Conservation (phyloP, 35 echinoderm and acorn worm genomes). For the Ophiothrix spiculata region DNA sequence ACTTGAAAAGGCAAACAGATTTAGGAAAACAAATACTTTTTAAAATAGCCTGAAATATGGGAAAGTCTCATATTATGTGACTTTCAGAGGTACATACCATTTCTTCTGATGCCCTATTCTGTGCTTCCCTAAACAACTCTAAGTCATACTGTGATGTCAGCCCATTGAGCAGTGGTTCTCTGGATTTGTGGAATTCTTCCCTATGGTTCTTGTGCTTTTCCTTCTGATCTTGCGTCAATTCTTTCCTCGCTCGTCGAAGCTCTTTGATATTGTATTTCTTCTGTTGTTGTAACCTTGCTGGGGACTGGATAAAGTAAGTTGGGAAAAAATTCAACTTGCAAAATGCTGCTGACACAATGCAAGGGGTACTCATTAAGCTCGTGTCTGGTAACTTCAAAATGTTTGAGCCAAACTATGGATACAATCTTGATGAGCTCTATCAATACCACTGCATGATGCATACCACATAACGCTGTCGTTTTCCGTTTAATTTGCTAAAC, state of each 20-base stretch:
- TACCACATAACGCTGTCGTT: too few species aligned
- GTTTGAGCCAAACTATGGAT: too few species aligned
- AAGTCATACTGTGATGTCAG: constrained; percentile 96
- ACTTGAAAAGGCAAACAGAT: too few species aligned
- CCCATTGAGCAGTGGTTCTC: constrained; percentile 80
- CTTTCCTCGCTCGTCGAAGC: constrained; percentile 61
- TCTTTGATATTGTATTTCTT: constrained; percentile 75
- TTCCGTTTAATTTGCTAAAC: too few species aligned
- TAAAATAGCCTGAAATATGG: too few species aligned
- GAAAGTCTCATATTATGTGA: too few species aligned
- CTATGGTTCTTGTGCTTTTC: constrained; percentile 73
- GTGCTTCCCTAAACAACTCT: constrained; percentile 87
- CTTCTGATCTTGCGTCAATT: constrained; percentile 62
- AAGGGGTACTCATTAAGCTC: not conserved
- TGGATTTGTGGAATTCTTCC: constrained; percentile 81
- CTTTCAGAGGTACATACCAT: constrained; percentile 60
- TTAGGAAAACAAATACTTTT: too few species aligned
- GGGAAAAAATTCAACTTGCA: too few species aligned
- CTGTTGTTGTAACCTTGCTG: constrained; percentile 73
- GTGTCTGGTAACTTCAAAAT: not conserved
- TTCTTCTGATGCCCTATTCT: constrained; percentile 89
- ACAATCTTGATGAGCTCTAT: too few species aligned
- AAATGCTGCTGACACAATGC: too few species aligned
- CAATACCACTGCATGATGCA: too few species aligned
- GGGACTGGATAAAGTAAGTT: constrained; percentile 53